Base-by-base conservation (phyloP, 2,113 vertebrate genomes). In the Pelecanoides urinatrix region DNA sequence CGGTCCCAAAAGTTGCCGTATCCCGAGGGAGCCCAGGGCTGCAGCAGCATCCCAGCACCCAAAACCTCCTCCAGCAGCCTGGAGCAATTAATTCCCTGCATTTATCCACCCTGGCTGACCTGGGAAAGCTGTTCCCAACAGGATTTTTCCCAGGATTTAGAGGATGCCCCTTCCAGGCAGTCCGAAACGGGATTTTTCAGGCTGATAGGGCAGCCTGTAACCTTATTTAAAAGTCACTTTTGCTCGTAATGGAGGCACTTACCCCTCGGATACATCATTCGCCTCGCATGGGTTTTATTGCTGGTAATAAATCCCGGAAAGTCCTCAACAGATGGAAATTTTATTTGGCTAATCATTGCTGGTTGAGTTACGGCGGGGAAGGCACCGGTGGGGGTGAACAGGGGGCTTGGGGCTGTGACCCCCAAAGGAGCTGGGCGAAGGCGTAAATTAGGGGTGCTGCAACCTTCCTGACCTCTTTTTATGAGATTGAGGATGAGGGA, bases 291-390 rank as follows among this genome's bases (percentile, higher is more conserved):
- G 4, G 56, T 88, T 97, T 98, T 96, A 97, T 86, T 68, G 86
- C 88, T 4, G 6, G 89, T 75, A 96, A 94, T 96, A 97, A 97
- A 66, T 93, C 96, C 93, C 7, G 0, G 90, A 86, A 97, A 97
- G 85, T 96, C 95, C 91, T 95, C 96, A 88, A 83, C 97, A 97
- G 97, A 96, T 95, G 96, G 97, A 86, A 94, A 95, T 96, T 97
- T 97, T 91, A 97, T 94, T 86, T 83, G 76, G 65, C 52, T 96
- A 80, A 97, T 97, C 90, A 73, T 27, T 59, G 79, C 40, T 11
- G 1, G 88, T 73, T 74, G 96, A 96, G 87, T 86, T 76, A 53
- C 34, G 4, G 62, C 22, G 0, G 82, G 63, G 82, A 88, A 77
- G 40, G 40, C 8, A 32, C 44, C 0, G 5, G 22, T 27, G 34